Evolutionary conservation across 2,113 vertebrate genomes (phyloP), one percentile per base, ranked within the genome.

Genomic region (Periophthalmodon schlosseri): DNA sequence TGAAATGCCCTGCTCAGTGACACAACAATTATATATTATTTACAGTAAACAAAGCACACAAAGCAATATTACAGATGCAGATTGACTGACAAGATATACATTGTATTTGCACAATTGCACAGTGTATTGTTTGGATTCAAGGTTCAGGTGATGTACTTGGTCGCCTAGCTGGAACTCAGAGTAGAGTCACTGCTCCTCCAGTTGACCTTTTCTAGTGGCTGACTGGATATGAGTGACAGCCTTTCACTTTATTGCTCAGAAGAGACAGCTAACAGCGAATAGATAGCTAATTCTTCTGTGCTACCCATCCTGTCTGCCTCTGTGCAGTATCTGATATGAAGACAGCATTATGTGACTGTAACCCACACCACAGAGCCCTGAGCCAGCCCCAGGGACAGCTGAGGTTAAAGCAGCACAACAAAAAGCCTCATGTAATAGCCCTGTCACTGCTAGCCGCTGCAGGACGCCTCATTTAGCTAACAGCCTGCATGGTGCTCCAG

Each of bases 401-500:
- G 84, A 83, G 86, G 86, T 90, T 83, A 79, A 84, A 77, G 78
- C 85, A 69, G 76, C 87, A 87, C 88, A 89, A 73, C 85, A 85
- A 90, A 75, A 88, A 80, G 76, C 76, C 79, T 80, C 88, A 87
- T 80, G 87, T 93, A 91, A 90, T 86, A 85, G 86, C 75, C 85
- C 83, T 90, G 89, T 92, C 85, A 79, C 82, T 89, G 89, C 89
- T 84, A 73, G 82, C 80, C 81, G 75, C 81, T 77, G 76, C 83
- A 87, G 80, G 79, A 82, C 76, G 72, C 54, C 88, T 93, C 79
- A 93, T 91, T 93, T 91, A 93, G 92, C 92, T 91, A 93, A 89
- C 84, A 93, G 87, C 83, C 75, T 70, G 74, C 73, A 67, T 14
- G 15, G 50, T 14, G 57, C 68, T 84, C 76, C 69, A 64, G 79